Percentiles rank a stretch among this genome's conserved stretches.
phyloP scores from a whole-genome alignment of 2,113 vertebrate genomes.

The Erpornis zantholeuca region DNA sequence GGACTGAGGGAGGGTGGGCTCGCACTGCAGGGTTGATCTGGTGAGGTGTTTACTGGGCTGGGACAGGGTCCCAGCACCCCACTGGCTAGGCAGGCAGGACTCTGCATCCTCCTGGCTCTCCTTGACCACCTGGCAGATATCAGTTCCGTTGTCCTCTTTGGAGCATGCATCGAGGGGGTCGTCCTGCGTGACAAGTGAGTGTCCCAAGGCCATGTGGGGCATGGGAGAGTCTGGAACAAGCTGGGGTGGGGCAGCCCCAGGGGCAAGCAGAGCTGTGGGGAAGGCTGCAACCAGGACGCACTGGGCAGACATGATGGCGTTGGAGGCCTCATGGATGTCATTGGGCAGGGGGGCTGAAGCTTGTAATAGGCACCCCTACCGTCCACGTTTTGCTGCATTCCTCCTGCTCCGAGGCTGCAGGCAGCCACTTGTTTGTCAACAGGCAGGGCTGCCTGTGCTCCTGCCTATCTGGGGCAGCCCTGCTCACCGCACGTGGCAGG shows the following conservation, averaged over 20 bases:
- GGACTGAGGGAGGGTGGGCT: background rate
- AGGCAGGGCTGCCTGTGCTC: background rate
- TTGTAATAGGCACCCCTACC: background rate
- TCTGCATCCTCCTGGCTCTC: background rate
- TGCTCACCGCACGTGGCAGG: background rate
- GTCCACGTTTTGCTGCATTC: background rate
- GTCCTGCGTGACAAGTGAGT: slow-evolving; percentile 96
- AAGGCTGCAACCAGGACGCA: background rate
- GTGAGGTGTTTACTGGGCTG: accelerated
- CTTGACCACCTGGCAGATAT: slow-evolving; percentile 84
- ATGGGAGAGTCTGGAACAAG: background rate
- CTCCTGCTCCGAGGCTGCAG: background rate
- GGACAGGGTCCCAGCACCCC: accelerated
- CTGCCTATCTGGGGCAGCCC: slow-evolving; percentile 36
- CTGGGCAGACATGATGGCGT: accelerated
- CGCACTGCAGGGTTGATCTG: accelerated
- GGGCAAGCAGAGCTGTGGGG: background rate
- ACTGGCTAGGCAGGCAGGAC: background rate
- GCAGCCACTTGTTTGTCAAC: slow-evolving; percentile 16
- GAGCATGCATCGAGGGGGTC: slow-evolving; percentile 92
- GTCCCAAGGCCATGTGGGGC: accelerated
- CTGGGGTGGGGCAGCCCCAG: background rate
- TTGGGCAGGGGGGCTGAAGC: accelerated
- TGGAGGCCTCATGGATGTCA: accelerated
- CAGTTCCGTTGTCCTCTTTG: slow-evolving; percentile 89